Percentiles rank a stretch among this genome's conserved stretches.
Conservation (phyloP, 35 echinoderm and acorn worm genomes). For the Nesometra sesokonis region DNA sequence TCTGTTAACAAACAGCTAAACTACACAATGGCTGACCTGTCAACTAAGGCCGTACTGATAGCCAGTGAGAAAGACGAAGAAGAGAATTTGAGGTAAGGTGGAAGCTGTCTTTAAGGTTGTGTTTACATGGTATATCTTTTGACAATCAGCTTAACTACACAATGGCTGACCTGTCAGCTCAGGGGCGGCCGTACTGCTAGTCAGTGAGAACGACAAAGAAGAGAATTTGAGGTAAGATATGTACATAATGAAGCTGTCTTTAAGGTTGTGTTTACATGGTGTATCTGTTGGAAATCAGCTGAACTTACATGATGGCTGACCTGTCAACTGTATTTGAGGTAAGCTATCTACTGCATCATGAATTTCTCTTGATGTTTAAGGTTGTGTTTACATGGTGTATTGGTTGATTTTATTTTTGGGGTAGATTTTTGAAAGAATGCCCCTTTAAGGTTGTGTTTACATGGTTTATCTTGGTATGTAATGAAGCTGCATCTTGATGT, state of each 20-base stretch:
- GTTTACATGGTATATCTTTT: constrained; percentile 71
- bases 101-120: too few species aligned
- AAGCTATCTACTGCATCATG: too few species aligned
- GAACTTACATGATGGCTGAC: constrained; percentile 81
- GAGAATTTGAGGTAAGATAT: constrained; percentile 62
- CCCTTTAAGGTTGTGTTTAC: too few species aligned
- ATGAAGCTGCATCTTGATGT: too few species aligned
- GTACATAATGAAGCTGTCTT: too few species aligned
- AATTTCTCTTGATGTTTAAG: too few species aligned
- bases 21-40: constrained; percentile 83
- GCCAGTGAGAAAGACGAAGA: constrained; percentile 45
- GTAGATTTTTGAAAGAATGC: too few species aligned
- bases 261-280: too few species aligned
- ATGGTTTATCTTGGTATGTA: constrained; percentile 73
- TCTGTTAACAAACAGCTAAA: constrained; percentile 80
- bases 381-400: constrained; percentile 77
- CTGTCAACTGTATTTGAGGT: too few species aligned
- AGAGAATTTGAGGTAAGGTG: constrained; percentile 57
- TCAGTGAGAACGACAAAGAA: constrained; percentile 38
- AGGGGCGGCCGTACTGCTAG: constrained; percentile 85
- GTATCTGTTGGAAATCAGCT: constrained; percentile 81
- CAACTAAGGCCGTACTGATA: constrained; percentile 61
- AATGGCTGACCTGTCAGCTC: constrained; percentile 65
- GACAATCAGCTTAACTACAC: constrained; percentile 78
- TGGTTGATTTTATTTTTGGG: constrained; percentile 80